Percentiles rank a stretch among this genome's conserved stretches.
These are phyloP conservation scores for Pseudochromis fuscus DNA, from an alignment of 2,797 vertebrate species.

Conservation along the genomic window DNA sequence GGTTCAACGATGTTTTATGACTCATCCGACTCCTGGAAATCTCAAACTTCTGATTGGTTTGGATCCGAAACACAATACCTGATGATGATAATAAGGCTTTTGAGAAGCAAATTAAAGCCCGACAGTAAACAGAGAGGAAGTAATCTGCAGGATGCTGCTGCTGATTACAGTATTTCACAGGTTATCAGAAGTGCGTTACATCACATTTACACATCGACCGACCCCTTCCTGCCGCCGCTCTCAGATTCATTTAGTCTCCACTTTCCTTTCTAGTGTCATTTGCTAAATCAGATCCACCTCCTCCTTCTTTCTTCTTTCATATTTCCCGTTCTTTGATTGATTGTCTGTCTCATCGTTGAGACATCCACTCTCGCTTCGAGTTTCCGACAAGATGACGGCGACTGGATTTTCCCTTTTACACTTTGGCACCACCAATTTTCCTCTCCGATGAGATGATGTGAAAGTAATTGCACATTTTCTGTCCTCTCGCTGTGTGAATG, in stretches of 20 bases:
- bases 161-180: constrained; percentile 15
- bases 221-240: constrained; percentile 4
- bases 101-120: not conserved
- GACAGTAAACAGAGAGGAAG: not conserved
- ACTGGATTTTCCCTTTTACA: constrained; percentile 47
- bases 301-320: constrained; percentile 33
- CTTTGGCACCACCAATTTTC: constrained; percentile 57
- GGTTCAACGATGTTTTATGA: too few relatives aligned
- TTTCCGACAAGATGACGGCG: constrained; percentile 33
- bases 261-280: constrained; percentile 26
- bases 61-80: too few relatives aligned
- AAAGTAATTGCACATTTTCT: constrained; percentile 65
- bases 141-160: not conserved
- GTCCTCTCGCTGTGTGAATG: constrained; percentile 38
- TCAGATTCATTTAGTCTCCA: constrained; percentile 28
- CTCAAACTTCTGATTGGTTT: too few relatives aligned
- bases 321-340: constrained; percentile 57
- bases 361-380: constrained; percentile 36
- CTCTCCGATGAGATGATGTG: constrained; percentile 59
- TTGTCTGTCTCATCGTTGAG: constrained; percentile 47
- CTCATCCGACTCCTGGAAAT: too few relatives aligned
- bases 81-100: not conserved
- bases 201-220: constrained; percentile 5
- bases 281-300: constrained; percentile 23
- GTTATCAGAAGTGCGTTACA: constrained; percentile 6